Conservation (phyloP, 2,888 invertebrate species). For the Tinea pellionella region DNA sequence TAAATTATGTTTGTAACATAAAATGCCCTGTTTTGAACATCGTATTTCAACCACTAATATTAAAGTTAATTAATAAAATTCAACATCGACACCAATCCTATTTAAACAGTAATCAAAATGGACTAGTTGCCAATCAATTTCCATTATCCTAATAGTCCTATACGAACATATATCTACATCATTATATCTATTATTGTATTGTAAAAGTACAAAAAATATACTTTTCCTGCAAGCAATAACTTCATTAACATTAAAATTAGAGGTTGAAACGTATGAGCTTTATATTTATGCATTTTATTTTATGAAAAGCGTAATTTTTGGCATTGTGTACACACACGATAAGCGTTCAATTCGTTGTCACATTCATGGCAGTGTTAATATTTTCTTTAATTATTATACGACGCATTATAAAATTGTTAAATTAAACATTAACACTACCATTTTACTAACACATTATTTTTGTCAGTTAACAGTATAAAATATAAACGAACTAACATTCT, state of each 20-base stretch:
- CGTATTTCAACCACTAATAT: constrained; percentile 6
- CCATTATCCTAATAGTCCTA: not conserved
- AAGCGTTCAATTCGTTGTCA: constrained; percentile 9
- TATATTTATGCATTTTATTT: not conserved
- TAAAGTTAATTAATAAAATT: constrained; percentile 1
- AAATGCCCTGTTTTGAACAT: not conserved
- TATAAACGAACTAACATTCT: constrained; percentile 9
- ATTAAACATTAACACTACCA: not conserved
- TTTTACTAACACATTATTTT: not conserved
- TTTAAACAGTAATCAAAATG: not conserved
- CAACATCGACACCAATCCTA: not conserved
- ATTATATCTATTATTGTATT: constrained; percentile 4
- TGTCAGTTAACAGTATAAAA: not conserved
- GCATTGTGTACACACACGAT: not conserved
- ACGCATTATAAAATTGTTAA: not conserved
- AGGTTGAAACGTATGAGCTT: not conserved
- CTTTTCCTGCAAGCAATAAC: constrained; percentile 8
- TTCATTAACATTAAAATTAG: constrained; percentile 1
- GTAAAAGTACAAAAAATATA: constrained; percentile 10
- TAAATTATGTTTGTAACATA: constrained; percentile 9
- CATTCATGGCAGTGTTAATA: not conserved
- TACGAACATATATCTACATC: not conserved
- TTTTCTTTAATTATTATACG: not conserved
- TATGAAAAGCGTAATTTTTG: not conserved
- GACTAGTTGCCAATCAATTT: not conserved